These are phyloP conservation scores for Ceraclea dissimilis DNA, from an alignment of 2,888 invertebrate species.

Conservation along the genomic window DNA sequence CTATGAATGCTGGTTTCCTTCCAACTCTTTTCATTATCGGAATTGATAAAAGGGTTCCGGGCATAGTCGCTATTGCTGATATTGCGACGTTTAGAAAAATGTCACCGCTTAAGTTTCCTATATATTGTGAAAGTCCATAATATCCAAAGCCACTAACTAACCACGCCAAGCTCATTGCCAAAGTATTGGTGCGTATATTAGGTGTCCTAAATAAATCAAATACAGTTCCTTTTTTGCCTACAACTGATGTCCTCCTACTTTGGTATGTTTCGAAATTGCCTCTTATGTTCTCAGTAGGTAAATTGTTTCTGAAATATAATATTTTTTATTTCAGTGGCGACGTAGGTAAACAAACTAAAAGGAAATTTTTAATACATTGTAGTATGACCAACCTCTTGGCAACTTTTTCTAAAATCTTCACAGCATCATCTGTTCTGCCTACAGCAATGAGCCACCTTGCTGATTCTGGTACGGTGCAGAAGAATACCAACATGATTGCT, in stretches of 20 bases:
- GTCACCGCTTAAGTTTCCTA: slow-evolving; percentile 57
- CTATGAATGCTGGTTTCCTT: slow-evolving; percentile 4
- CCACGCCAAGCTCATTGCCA: slow-evolving; percentile 71
- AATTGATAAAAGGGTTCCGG: slow-evolving; percentile 7
- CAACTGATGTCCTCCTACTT: slow-evolving; percentile 26
- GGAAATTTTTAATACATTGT: background rate
- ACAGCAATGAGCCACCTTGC: slow-evolving; percentile 43
- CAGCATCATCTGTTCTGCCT: slow-evolving; percentile 33
- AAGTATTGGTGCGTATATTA: slow-evolving; percentile 60
- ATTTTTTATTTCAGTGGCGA: background rate
- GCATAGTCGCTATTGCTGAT: slow-evolving; percentile 42
- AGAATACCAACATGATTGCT: slow-evolving; percentile 64
- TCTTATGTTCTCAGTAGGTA: slow-evolving; percentile 5
- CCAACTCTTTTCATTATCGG: slow-evolving; percentile 9
- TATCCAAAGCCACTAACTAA: slow-evolving; percentile 71
- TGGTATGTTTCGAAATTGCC: background rate
- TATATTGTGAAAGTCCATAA: slow-evolving; percentile 65
- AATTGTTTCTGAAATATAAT: slow-evolving; percentile 12
- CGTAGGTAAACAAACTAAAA: background rate
- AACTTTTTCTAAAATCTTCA: slow-evolving; percentile 28
- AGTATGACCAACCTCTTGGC: slow-evolving; percentile 24
- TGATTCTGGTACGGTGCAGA: slow-evolving; percentile 46
- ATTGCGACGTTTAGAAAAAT: slow-evolving; percentile 65
- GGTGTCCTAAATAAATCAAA: slow-evolving; percentile 63
- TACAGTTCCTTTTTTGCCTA: slow-evolving; percentile 46